Evolutionary conservation across 2,888 invertebrate genomes (phyloP), one percentile per base, ranked within the genome.

Genomic region (Halictus ligatus): DNA sequence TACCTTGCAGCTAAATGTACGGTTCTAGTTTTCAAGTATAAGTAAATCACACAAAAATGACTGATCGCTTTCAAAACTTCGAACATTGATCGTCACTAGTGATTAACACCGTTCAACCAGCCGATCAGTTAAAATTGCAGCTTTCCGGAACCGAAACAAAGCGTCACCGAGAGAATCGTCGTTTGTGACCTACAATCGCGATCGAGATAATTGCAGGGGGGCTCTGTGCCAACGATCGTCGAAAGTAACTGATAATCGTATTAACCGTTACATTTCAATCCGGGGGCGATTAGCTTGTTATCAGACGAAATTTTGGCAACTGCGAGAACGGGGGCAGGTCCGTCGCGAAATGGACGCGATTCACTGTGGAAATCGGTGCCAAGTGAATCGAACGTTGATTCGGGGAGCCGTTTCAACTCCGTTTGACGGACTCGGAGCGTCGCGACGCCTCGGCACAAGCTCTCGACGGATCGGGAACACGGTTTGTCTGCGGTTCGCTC

Each of bases 401-500:
- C 35, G 35, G 10, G 35, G 18, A 18, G 7, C 15, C 15, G 67
- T 35, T 67, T 67, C 67, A 35, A 35, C 67, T 13, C 67, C 29
- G 29, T 60, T 60, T 25, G 60, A 60, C 60, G 25, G 5, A 60
- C 12, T 25, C 60, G n/a, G 25, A 5, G 6, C 15, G 25, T 25
- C 60, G 25, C 60, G 60, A 5, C 60, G 60, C 25, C 6, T 25
- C 25, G 25, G 25, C 6, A 7, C 13, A 1, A 13, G 25, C 60
- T 25, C 13, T 13, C 25, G 21, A 54, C 60, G 60, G 25, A 60
- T 29, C 10, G 60, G 25, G 25, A 60, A 60, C 25, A 60, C 67
- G 67, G 67, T 35, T 67, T 35, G 67, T 18, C 67, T 67, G 67
- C 67, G 35, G 67, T 67, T 29, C 67, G 29, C 67, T 67, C 67